Evolutionary conservation across 2,113 vertebrate species (phyloP), one percentile per base, ranked within the genome.

Genomic region (Aleadryas rufinucha): DNA sequence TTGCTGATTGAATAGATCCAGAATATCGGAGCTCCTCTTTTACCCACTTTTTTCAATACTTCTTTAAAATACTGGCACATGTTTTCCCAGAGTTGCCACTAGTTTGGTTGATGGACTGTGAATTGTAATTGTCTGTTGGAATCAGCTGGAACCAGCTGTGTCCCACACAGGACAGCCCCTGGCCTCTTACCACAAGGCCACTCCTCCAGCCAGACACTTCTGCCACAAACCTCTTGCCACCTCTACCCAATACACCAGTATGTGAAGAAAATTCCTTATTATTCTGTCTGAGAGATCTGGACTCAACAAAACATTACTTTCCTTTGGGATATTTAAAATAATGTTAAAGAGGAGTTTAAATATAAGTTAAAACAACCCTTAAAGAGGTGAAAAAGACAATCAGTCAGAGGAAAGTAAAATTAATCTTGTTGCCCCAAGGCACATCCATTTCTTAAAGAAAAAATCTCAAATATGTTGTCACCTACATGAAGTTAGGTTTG

Each of bases 231-330:
- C 7, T 11, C 28, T 72, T 75, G 13, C 12, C 21, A 71, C 4
- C 28, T 71, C 27, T 11, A 52, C 3, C 14, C 0, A 0, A 6
- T 35, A 19, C 14, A 49, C 0, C 2, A 20, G 1, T 56, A 21
- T 7, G 22, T 33, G 54, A 87, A 69, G 49, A 65, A 61, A 74
- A 94, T 39, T 24, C 31, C 3, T 86, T 42, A 56, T n/a, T 33
- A 16, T 74, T 52, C 60, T 61, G 19, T 15, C 60, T 65, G 10
- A 53, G n/a, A 85, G 12, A 35, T 57, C 16, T 44, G n/a, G 8
- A 65, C 21, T 77, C 21, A 60, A 15, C 7, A 78, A 63, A 76
- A 54, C 12, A 44, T 50, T 76, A n/a, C 2, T 77, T 63, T 61
- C 11, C 33, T 41, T 31, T 52, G 22, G 6, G 8, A 53, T 87